Conservation (phyloP, 2,113 vertebrate species). For the Aspidoscelis tigris region DNA sequence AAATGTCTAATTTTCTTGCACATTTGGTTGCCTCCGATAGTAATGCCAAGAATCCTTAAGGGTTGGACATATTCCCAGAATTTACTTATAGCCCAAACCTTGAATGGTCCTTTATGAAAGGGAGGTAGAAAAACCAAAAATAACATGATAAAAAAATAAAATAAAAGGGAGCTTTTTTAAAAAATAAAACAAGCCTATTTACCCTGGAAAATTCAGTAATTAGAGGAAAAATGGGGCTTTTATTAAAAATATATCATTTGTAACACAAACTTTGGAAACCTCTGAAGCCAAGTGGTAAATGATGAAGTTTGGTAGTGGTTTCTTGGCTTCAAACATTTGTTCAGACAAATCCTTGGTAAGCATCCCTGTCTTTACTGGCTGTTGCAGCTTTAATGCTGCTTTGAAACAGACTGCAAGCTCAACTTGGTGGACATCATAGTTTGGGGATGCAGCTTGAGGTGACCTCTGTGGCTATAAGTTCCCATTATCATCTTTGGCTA, state of each 20-base stretch:
- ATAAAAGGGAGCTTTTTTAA: neutral
- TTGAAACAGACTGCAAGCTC: too few species aligned
- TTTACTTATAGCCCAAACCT: neutral
- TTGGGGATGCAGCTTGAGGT: too few species aligned
- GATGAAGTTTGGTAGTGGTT: too few species aligned
- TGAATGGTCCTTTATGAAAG: neutral
- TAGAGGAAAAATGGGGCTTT: neutral
- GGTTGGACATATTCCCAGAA: neutral
- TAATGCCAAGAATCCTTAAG: neutral
- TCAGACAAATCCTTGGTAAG: too few species aligned
- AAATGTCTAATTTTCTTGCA: neutral
- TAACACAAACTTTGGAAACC: neutral
- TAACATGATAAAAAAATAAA: neutral
- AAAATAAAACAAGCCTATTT: neutral
- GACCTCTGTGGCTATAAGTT: too few species aligned
- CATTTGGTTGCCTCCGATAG: neutral
- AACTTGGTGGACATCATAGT: too few species aligned
- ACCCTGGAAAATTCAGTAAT: neutral
- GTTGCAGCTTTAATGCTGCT: too few species aligned
- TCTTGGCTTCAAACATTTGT: too few species aligned
- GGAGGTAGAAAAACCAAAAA: too few species aligned
- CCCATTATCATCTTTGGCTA: too few species aligned
- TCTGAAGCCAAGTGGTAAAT: too few species aligned
- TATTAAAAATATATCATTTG: neutral
- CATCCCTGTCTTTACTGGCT: too few species aligned